Evolutionary conservation across 1,140 invertebrate genomes (phyloP).

Genomic region (Saccostrea echinata): DNA sequence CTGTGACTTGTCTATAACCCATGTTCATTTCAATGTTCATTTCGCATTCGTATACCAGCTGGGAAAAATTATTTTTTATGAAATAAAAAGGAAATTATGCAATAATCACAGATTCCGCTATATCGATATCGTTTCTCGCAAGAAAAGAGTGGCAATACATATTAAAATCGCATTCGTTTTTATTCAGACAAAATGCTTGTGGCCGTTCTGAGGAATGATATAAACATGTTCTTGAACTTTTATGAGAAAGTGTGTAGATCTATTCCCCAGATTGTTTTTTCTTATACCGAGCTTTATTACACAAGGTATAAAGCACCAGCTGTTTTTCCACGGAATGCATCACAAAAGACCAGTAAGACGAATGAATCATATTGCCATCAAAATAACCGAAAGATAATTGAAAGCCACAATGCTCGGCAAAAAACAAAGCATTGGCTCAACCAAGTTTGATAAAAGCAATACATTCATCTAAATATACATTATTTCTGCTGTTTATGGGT

Average conservation of each 20-base stretch:
- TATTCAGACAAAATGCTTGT: neutral
- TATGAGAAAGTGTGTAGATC: neutral
- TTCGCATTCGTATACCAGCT: neutral
- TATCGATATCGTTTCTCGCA: neutral
- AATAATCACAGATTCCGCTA: neutral
- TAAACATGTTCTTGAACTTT: slow-evolving; percentile 10
- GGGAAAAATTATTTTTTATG: neutral
- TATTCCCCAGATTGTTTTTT: slow-evolving; percentile 15
- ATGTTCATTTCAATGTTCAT: neutral
- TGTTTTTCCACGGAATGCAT: neutral
- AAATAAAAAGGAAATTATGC: neutral
- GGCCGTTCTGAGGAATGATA: slow-evolving; percentile 9
- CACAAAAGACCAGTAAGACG: neutral
- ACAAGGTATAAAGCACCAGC: slow-evolving; percentile 27
- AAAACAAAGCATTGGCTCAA: neutral
- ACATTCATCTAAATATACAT: too few relatives aligned
- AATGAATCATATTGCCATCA: slow-evolving; percentile 20
- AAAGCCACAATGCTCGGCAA: neutral
- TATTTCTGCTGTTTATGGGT: too few relatives aligned
- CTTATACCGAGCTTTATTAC: slow-evolving; percentile 3
- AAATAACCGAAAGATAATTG: slow-evolving; percentile 27
- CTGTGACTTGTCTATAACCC: neutral
- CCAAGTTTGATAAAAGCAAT: neutral
- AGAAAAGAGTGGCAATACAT: neutral
- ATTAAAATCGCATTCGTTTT: slow-evolving; percentile 12